A percentile compares a stretch with the other conserved stretches of the same genome.
These are phyloP conservation scores for Leptarthrus brevirostris DNA, from an alignment of 2,888 invertebrate species.

Conservation along the genomic window DNA sequence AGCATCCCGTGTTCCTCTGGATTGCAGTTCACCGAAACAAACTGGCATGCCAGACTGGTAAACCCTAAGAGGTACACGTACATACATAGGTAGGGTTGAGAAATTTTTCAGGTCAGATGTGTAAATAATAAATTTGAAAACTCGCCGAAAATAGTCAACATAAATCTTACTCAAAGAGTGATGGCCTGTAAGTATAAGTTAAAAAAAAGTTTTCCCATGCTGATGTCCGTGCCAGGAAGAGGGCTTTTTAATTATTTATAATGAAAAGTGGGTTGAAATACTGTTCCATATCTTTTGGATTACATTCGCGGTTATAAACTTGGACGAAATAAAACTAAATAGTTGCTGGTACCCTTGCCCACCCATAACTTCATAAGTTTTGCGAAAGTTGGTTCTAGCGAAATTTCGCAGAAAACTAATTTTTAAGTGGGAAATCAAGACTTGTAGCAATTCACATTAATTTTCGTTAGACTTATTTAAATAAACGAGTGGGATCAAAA, in stretches of 20 bases:
- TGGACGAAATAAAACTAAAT: neutral
- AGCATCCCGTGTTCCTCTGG: conserved; percentile 5
- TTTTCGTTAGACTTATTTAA: no score
- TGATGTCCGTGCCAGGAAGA: conserved; percentile 28
- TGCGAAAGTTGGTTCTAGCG: neutral
- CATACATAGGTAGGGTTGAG: neutral
- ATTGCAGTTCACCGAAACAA: conserved; percentile 26
- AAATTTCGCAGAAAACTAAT: no score
- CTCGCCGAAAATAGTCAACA: conserved; percentile 43
- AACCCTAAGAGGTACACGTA: neutral
- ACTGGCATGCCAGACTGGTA: no score
- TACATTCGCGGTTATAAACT: conserved; percentile 18
- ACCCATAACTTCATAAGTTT: no score
- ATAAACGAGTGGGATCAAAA: no score
- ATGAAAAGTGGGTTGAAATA: conserved; percentile 33
- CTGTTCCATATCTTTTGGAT: conserved; percentile 6
- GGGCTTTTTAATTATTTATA: conserved; percentile 39
- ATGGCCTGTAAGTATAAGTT: conserved; percentile 37
- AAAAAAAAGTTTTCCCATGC: conserved; percentile 14
- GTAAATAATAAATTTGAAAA: conserved; percentile 47
- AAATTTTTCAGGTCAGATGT: conserved; percentile 44
- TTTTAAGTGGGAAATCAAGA: no score
- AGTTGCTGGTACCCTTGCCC: no score
- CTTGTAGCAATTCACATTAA: no score
- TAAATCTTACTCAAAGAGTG: conserved; percentile 35